Evolutionary conservation across 2,888 invertebrate species (phyloP), one percentile per base, ranked within the genome.

Genomic region (Lordiphosa andalusiaca): DNA sequence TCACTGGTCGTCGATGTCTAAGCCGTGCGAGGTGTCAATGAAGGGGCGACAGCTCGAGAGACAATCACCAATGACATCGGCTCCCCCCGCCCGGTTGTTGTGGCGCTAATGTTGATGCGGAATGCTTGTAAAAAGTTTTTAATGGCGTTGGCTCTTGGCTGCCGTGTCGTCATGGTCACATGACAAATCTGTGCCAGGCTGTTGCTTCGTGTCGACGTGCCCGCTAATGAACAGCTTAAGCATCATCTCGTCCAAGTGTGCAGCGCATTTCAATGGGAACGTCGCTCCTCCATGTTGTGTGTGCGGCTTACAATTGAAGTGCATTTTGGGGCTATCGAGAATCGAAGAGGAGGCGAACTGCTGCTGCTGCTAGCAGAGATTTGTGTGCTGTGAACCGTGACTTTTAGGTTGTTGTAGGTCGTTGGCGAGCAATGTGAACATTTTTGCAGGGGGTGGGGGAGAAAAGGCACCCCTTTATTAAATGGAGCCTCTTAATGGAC

Each of bases 71-170:
- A 64, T 30, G 64, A 64, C 48, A 62, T 62, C 62, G 46, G 55
- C 46, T 49, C 49, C 55, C 47, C 48, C 44, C 19, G 2, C 19
- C 3, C 44, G 30, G 19, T 38, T 44, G 42, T 49, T 44, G 42
- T 21, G 53, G 54, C 50, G 48, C 59, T 74, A 73, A 65, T 81
- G 77, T 53, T 67, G 73, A 73, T 66, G 77, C 71, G 49, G 61
- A 81, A 71, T 66, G 73, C 70, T 71, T 77, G 78, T 71, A 56
- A 55, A 69, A 76, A 71, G 58, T 69, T 82, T 69, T 71, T 59
- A 82, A 81, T 74, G 60, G 52, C 51, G n/a, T 53, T 38, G 16
- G 44, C 30, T 10, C 33, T 16, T 44, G 10, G 36, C 46, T 47
- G 54, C 57, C 64, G 52, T 50, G 13, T 65, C 47, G 47, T 44